Evolutionary conservation across 2,888 invertebrate genomes (phyloP).

Genomic region (Tipula unca): DNA sequence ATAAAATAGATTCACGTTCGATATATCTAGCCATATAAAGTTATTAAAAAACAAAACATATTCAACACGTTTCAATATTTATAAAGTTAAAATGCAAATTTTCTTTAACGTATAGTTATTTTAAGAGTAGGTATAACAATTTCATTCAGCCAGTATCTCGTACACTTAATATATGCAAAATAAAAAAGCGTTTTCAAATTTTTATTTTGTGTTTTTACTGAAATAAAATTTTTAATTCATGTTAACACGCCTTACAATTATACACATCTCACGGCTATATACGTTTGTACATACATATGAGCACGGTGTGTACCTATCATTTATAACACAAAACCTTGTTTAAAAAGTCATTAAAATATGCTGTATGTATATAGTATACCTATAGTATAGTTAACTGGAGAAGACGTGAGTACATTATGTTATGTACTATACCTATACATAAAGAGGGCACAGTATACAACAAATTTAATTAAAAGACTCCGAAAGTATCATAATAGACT

Average conservation of each 20-base stretch:
- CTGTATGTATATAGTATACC: neutral
- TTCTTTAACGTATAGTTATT: neutral
- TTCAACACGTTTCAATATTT: neutral
- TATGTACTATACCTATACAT: neutral
- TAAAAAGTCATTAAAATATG: neutral
- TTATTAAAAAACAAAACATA: neutral
- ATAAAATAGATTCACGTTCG: no score
- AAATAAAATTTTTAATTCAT: neutral
- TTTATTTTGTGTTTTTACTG: neutral
- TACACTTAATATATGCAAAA: neutral
- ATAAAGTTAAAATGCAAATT: neutral
- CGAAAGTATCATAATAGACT: neutral
- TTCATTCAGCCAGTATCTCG: neutral
- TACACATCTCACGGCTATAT: neutral
- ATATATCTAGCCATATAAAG: no score
- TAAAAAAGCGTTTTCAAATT: neutral
- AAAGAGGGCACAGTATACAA: neutral
- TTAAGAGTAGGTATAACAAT: neutral
- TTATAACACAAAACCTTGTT: neutral
- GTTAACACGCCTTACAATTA: constrained; percentile 8
- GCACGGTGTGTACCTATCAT: neutral
- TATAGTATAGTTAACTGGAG: neutral
- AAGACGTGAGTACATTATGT: neutral
- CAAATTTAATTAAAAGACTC: neutral
- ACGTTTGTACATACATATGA: neutral